phyloP scores from a whole-genome alignment of 2,113 vertebrate species.

The Mionectes macconnelli region DNA sequence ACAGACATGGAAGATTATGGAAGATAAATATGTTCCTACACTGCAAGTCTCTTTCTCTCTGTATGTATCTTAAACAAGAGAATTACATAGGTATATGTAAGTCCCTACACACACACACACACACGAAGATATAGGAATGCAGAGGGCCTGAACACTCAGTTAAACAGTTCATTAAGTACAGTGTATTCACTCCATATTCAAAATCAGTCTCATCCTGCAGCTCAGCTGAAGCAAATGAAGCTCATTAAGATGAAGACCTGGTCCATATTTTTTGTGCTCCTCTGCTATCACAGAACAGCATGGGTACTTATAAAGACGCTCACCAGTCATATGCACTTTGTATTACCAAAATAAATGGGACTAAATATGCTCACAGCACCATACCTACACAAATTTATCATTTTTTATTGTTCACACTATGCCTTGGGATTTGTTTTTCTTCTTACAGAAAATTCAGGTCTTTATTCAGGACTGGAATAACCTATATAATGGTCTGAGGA shows the following conservation, averaged over 20 bases:
- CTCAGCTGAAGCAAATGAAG: not conserved
- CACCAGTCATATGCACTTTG: not conserved
- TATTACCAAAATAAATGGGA: not conserved
- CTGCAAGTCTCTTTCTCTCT: not conserved
- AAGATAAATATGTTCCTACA: not conserved
- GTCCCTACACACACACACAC: not conserved
- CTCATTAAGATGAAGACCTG: not conserved
- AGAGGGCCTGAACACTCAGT: not conserved
- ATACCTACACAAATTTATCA: fast-evolving
- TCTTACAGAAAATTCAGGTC: not conserved
- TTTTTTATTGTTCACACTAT: not conserved
- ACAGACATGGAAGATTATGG: fast-evolving
- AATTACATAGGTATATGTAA: not conserved
- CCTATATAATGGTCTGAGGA: not conserved
- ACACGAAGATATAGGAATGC: not conserved
- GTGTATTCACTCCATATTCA: not conserved
- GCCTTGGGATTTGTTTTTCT: not conserved
- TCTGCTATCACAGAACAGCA: not conserved
- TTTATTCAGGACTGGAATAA: not conserved
- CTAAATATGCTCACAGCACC: not conserved
- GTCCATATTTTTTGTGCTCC: not conserved
- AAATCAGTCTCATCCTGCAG: not conserved
- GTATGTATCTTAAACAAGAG: not conserved
- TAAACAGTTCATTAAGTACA: not conserved
- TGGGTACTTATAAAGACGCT: not conserved